Evolutionary conservation across 2,113 vertebrate species (phyloP), one percentile per base, ranked within the genome.

Genomic region (Chelonoidis abingdonii): DNA sequence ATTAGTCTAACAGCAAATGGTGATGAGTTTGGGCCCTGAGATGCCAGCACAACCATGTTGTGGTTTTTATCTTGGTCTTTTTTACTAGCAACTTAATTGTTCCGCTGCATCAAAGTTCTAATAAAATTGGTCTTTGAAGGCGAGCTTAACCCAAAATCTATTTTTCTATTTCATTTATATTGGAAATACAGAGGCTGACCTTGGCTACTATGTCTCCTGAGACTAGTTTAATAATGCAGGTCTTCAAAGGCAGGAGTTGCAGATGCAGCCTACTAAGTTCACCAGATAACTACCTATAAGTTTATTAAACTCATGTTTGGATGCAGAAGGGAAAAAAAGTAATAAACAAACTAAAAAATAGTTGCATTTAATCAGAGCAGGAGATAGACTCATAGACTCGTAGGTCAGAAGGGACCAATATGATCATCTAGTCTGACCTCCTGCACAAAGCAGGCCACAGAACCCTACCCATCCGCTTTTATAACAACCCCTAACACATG

Each of bases 161-260:
- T 93, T 95, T 97, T 97, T 31, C 88, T 59, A 49, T 89, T 91
- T 93, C 10, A 90, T 97, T 95, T 97, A 54, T 93, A 29, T 96
- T 94, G 93, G 84, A 96, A 96, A 76, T 69, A 89, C 10, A 87
- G 79, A 89, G 89, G 38, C 53, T 91, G 87, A 93, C 88, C 83
- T 95, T 95, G 87, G 24, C 57, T 83, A 41, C n/a, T 79, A 0
- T 54, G n/a, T 96, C 86, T 95, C 89, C 85, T 83, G 87, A 89
- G 83, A 93, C 86, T 93, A 27, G 56, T 96, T 93, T 47, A 94
- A 81, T 5, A 90, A 35, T 91, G 19, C 16, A 83, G 89, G 44
- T 93, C 62, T 94, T 93, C 89, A 96, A 54, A 93, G 79, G 22
- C 35, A 90, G 54, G 44, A 93, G 89, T 84, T 82, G 90, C 96